Evolutionary conservation across 2,797 vertebrate genomes (phyloP).

Genomic region (Sternarchorhynchus goeldii): DNA sequence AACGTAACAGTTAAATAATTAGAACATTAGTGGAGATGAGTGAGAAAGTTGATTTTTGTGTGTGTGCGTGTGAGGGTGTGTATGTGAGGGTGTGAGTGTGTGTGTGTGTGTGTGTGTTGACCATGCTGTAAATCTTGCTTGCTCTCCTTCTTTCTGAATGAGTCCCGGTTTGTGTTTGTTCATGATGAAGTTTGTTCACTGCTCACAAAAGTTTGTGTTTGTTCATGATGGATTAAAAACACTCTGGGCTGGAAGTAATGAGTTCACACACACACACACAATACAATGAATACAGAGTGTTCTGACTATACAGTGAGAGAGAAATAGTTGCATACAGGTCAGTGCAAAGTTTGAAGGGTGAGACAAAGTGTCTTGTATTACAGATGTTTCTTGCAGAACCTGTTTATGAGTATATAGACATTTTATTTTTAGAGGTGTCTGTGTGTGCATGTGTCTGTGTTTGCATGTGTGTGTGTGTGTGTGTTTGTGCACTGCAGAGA

Average conservation of each 20-base stretch:
- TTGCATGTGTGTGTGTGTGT: not conserved
- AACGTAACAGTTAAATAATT: not conserved
- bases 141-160: constrained; percentile 58
- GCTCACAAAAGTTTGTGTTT: constrained; percentile 62
- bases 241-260: constrained; percentile 61
- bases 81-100: not conserved
- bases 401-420: not conserved
- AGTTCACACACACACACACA: constrained; percentile 47
- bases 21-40: not conserved
- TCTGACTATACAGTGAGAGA: not conserved
- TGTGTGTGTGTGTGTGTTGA: not conserved
- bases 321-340: not conserved
- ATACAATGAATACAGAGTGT: constrained; percentile 1
- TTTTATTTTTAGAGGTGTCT: not conserved
- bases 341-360: not conserved
- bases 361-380: not conserved
- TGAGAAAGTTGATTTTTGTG: not conserved
- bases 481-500: constrained; percentile 23
- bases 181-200: constrained; percentile 53
- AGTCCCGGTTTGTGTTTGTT: constrained; percentile 67
- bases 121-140: constrained; percentile 55
- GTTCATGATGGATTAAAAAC: constrained; percentile 68
- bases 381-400: constrained; percentile 9
- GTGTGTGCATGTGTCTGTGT: constrained; percentile 10
- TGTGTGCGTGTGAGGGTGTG: constrained; percentile 8